Percentiles rank a stretch among this genome's conserved stretches.
phyloP scores from a whole-genome alignment of 2,888 invertebrate species.

The Papilio gigon region DNA sequence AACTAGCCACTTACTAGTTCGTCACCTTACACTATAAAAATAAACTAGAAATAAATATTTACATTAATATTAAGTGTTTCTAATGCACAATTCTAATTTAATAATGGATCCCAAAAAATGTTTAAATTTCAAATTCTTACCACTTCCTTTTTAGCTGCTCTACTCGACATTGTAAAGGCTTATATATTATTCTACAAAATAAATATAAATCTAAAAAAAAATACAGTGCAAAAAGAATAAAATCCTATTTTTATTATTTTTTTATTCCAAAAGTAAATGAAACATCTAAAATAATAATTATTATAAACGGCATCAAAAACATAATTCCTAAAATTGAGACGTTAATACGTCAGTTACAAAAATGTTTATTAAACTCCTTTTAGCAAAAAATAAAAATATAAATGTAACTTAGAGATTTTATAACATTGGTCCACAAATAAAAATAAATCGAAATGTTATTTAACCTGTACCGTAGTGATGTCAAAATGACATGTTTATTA shows the following conservation, averaged over 20 bases:
- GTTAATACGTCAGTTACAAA: background rate
- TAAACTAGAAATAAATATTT: too few species aligned
- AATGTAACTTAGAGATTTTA: too few species aligned
- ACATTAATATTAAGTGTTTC: background rate
- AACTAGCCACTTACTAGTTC: too few species aligned
- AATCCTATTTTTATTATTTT: background rate
- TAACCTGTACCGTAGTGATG: background rate
- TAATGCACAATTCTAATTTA: background rate
- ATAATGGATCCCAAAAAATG: background rate
- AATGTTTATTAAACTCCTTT: background rate
- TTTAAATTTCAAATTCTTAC: slow-evolving; percentile 41
- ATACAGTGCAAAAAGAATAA: background rate
- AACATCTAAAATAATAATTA: background rate
- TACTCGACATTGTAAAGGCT: slow-evolving; percentile 33
- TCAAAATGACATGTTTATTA: background rate
- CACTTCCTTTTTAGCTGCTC: slow-evolving; percentile 48
- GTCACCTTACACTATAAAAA: too few species aligned
- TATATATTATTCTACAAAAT: slow-evolving; percentile 5
- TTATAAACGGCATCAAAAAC: background rate
- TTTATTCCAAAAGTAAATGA: background rate
- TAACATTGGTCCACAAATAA: too few species aligned
- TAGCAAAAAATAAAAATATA: background rate
- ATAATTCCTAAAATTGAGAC: background rate
- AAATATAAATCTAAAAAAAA: background rate
- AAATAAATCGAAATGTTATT: background rate